Evolutionary conservation across 2,888 invertebrate genomes (phyloP).

Genomic region (Plusia festucae): DNA sequence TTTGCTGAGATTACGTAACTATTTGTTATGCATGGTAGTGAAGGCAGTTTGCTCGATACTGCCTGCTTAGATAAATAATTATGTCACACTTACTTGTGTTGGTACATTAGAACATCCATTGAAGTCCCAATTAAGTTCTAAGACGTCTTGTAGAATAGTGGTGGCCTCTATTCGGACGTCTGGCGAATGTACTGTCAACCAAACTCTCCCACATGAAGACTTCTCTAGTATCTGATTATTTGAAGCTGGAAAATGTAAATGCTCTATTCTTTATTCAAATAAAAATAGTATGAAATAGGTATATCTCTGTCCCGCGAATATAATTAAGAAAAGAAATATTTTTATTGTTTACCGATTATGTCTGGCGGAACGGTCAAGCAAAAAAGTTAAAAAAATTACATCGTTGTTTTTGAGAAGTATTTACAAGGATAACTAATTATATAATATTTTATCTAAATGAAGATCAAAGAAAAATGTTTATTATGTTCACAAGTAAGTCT

Average conservation of each 20-base stretch:
- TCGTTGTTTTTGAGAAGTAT: neutral
- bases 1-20: neutral
- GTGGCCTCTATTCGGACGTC: conserved; percentile 64
- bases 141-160: conserved; percentile 72
- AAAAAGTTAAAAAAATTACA: conserved; percentile 1
- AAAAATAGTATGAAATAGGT: no score
- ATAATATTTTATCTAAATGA: no score
- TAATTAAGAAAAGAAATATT: no score
- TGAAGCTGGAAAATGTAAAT: conserved; percentile 57
- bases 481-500: no score
- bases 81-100: conserved; percentile 70
- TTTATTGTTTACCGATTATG: no score
- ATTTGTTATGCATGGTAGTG: neutral
- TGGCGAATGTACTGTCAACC: conserved; percentile 84
- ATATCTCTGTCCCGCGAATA: no score
- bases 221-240: conserved; percentile 75
- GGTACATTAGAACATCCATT: conserved; percentile 76
- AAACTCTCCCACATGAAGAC: conserved; percentile 83
- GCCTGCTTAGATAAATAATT: neutral
- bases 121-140: conserved; percentile 88
- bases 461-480: no score
- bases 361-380: no score
- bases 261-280: neutral
- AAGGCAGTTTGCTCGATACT: neutral
- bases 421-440: neutral